These are phyloP conservation scores for Prunella himalayana DNA, from an alignment of 2,113 vertebrate genomes.

Conservation along the genomic window DNA sequence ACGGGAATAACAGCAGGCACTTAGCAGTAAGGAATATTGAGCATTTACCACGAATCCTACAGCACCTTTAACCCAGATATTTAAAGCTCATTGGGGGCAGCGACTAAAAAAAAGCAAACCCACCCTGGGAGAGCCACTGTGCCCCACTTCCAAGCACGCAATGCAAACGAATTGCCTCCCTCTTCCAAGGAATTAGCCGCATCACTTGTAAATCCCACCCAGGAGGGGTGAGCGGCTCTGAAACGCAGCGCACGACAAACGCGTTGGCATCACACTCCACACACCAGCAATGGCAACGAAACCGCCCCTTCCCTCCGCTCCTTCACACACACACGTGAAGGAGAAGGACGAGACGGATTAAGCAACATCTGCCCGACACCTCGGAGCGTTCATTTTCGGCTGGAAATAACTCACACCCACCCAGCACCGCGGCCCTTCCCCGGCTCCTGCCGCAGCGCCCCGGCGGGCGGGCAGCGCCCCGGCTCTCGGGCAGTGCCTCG, in stretches of 20 bases:
- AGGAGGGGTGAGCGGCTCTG: background rate
- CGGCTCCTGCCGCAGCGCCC: background rate
- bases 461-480: background rate
- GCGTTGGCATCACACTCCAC: background rate
- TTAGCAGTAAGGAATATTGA: background rate
- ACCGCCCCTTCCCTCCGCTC: background rate
- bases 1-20: background rate
- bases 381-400: background rate
- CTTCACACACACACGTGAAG: background rate
- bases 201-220: slow-evolving; percentile 30
- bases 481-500: background rate
- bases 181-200: slow-evolving; percentile 9
- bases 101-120: background rate
- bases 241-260: background rate
- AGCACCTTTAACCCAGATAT: background rate
- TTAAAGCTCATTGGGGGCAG: background rate
- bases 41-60: background rate
- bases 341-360: background rate
- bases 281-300: background rate
- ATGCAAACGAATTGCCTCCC: background rate
- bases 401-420: slow-evolving; percentile 1
- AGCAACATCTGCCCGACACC: background rate
- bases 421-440: background rate
- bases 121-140: background rate
- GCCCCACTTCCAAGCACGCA: background rate